Evolutionary conservation across 2,113 vertebrate genomes (phyloP).

Genomic region (Ailurus styani): DNA sequence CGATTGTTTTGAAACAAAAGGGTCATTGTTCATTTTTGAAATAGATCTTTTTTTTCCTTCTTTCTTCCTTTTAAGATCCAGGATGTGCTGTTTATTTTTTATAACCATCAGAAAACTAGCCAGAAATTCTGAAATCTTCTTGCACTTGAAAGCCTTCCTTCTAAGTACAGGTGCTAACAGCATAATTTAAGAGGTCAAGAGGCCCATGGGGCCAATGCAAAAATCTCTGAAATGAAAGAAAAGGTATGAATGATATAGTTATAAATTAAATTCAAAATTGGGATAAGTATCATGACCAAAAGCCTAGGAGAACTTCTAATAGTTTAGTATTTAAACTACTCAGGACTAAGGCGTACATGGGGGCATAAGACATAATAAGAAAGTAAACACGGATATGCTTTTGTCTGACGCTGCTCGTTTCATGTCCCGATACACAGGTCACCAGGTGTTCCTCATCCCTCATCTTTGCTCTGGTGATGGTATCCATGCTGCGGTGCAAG

Average conservation of each 20-base stretch:
- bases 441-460: not conserved
- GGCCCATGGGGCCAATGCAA: not conserved
- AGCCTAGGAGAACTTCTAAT: not conserved
- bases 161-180: not conserved
- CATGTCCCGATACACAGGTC: not conserved
- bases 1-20: slow-evolving; percentile 40
- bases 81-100: slow-evolving; percentile 39
- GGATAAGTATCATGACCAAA: not conserved
- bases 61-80: slow-evolving; percentile 48
- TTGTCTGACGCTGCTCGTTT: not conserved
- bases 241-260: not conserved
- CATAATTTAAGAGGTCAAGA: not conserved
- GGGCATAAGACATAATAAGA: not conserved
- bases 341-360: not conserved
- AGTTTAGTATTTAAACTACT: not conserved
- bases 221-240: slow-evolving; percentile 4
- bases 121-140: slow-evolving; percentile 34
- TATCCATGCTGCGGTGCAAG: not conserved
- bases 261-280: slow-evolving; percentile 20
- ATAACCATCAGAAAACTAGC: slow-evolving; percentile 23
- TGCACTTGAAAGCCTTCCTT: slow-evolving; percentile 4
- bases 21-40: slow-evolving; percentile 32
- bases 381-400: not conserved
- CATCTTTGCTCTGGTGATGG: not conserved
- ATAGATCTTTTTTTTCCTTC: not conserved